Percentiles rank a stretch among this genome's conserved stretches.
Evolutionary conservation across 35 echinoderm and acorn worm genomes (phyloP).

Genomic region (Hemicentrotus pulcherrimus): DNA sequence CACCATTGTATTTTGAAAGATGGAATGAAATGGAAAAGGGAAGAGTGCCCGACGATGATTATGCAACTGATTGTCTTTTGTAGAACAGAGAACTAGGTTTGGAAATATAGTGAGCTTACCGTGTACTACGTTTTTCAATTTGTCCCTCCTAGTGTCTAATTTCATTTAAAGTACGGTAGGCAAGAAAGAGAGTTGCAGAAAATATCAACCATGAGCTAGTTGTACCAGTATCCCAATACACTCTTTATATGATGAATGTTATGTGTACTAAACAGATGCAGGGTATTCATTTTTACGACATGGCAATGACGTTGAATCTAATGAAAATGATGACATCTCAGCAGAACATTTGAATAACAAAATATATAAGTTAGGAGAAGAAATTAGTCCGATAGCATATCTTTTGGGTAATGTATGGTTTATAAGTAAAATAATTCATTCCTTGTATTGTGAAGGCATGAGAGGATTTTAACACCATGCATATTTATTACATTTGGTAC

Average conservation of each 20-base stretch:
- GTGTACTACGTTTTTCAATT: neutral
- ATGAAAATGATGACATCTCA: neutral
- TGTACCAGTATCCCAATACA: neutral
- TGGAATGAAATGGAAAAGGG: neutral
- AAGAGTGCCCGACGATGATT: no score
- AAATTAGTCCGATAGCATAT: neutral
- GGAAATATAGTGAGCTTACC: no score
- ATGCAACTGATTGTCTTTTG: no score
- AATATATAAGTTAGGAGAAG: neutral
- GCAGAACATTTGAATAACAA: neutral
- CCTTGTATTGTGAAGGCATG: neutral
- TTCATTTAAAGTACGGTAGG: neutral
- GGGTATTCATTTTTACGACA: neutral
- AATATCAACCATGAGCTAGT: neutral
- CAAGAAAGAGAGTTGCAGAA: neutral
- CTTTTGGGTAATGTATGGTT: neutral
- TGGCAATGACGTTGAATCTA: neutral
- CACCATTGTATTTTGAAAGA: neutral
- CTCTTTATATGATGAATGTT: neutral
- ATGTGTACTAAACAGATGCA: neutral
- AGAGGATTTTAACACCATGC: neutral
- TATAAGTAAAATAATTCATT: neutral
- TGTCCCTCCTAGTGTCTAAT: neutral
- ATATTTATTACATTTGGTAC: slow-evolving; percentile 14
- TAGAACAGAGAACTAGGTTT: no score